Evolutionary conservation across 2,797 vertebrate genomes (phyloP).

Genomic region (Sebastes oblongus): DNA sequence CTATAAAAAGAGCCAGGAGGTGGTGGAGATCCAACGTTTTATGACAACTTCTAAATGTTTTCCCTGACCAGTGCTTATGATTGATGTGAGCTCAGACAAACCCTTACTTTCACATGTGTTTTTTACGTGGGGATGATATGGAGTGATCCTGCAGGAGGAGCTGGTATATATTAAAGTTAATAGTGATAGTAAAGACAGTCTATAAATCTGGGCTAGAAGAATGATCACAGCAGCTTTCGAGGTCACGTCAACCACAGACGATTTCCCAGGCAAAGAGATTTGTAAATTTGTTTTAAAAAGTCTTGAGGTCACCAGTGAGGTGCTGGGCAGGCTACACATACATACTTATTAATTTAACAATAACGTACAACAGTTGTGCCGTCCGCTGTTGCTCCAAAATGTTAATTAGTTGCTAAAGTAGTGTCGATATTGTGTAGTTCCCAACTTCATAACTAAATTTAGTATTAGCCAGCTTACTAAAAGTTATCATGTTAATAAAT

Average conservation of each 20-base stretch:
- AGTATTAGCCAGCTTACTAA: neutral
- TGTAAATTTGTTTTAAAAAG: neutral
- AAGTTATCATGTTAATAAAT: neutral
- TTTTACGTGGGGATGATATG: constrained; percentile 43
- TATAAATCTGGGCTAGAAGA: constrained; percentile 52
- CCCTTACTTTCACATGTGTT: constrained; percentile 55
- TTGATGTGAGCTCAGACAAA: constrained; percentile 24
- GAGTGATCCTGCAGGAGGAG: constrained; percentile 28
- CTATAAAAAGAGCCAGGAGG: constrained; percentile 26
- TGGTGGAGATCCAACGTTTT: constrained; percentile 40
- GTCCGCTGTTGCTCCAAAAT: no score
- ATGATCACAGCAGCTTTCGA: constrained; percentile 31
- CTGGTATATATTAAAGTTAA: constrained; percentile 59
- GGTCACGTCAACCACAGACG: constrained; percentile 12
- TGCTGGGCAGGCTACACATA: neutral
- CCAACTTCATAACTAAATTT: neutral
- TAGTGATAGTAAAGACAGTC: constrained; percentile 46
- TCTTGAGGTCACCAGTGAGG: neutral
- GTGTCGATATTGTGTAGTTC: neutral
- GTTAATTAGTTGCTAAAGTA: neutral
- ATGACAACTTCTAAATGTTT: constrained; percentile 27
- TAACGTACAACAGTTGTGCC: neutral
- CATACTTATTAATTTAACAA: neutral
- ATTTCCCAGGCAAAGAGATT: constrained; percentile 2
- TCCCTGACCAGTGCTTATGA: constrained; percentile 39